Percentiles rank a stretch among this genome's conserved stretches.
Conservation (phyloP, 2,113 vertebrate species). For the Oreochromis tanganicae region DNA sequence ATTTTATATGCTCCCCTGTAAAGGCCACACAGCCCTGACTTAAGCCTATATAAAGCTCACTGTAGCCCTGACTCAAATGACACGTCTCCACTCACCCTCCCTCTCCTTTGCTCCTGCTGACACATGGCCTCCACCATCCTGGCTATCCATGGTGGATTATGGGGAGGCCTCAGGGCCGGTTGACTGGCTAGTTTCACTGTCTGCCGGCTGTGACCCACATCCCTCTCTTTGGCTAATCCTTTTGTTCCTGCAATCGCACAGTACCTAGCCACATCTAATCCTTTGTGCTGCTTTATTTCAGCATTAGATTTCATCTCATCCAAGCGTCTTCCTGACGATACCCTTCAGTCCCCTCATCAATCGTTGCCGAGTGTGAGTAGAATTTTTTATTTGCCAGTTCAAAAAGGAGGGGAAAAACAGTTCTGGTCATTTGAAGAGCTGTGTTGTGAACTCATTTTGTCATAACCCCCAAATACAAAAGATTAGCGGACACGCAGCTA, state of each 20-base stretch:
- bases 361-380: background rate
- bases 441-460: background rate
- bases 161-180: conserved; percentile 10
- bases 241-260: conserved; percentile 60
- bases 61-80: background rate
- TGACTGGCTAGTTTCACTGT: conserved; percentile 55
- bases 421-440: background rate
- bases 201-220: conserved; percentile 66
- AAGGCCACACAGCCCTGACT: background rate
- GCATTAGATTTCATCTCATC: conserved; percentile 42
- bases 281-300: conserved; percentile 51
- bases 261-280: conserved; percentile 62
- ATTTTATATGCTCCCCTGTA: background rate
- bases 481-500: background rate
- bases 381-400: background rate
- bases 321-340: conserved; percentile 2
- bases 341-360: conserved; percentile 27
- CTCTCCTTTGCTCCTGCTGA: background rate
- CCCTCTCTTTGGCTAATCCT: conserved; percentile 57
- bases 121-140: background rate
- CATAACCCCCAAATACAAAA: background rate
- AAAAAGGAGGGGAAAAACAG: background rate
- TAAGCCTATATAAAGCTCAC: background rate
- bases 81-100: background rate
- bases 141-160: conserved; percentile 34